These are phyloP conservation scores for Gastrophryne carolinensis DNA, from an alignment of 2,797 vertebrate species.

Conservation along the genomic window DNA sequence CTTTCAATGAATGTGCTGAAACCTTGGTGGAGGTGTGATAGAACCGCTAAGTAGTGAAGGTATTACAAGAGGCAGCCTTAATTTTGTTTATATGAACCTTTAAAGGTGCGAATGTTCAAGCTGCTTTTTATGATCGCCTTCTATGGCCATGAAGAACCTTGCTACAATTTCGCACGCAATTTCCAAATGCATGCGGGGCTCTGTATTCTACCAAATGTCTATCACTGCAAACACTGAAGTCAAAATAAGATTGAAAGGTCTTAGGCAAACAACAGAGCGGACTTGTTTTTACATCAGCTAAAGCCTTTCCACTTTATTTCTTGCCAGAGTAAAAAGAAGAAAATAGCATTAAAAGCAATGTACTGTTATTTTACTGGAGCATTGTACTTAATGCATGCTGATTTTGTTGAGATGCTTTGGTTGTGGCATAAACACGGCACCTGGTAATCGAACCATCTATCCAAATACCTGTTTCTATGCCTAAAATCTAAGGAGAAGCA, in stretches of 20 bases:
- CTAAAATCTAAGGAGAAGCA: constrained; percentile 36
- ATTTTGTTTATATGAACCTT: not conserved
- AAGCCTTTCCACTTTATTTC: not conserved
- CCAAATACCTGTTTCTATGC: constrained; percentile 11
- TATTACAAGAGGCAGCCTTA: not conserved
- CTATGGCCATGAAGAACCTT: not conserved
- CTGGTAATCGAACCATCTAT: constrained; percentile 11
- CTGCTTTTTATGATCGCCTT: not conserved
- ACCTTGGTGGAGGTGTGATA: not conserved
- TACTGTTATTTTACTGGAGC: constrained; percentile 6
- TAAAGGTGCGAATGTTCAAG: not conserved
- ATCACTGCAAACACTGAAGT: not conserved
- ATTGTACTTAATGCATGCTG: constrained; percentile 5
- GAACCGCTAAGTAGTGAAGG: not conserved
- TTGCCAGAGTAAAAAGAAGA: not conserved
- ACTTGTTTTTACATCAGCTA: not conserved
- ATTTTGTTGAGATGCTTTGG: constrained; percentile 1
- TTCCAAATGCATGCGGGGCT: not conserved
- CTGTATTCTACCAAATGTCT: not conserved
- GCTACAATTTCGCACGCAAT: not conserved
- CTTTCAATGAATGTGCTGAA: not conserved
- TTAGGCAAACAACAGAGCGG: not conserved
- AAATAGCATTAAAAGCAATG: not conserved
- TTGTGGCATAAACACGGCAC: constrained; percentile 12
- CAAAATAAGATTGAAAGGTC: constrained; percentile 1